A percentile compares a stretch with the other conserved stretches of the same genome.
phyloP scores from a whole-genome alignment of 2,888 invertebrate species.

The Agrenia bidenticulata region DNA sequence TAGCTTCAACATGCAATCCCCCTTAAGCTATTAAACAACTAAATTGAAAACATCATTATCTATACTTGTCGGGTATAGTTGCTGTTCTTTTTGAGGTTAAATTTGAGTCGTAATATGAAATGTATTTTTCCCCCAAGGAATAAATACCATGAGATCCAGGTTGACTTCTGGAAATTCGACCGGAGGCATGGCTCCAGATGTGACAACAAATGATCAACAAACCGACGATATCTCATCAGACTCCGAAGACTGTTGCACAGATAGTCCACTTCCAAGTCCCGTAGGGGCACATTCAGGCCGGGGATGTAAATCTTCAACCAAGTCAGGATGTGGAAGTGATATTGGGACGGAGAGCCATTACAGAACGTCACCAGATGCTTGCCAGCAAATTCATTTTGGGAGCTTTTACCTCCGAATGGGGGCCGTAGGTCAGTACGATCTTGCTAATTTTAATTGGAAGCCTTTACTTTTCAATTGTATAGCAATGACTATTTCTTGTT shows the following conservation, averaged over 20 bases:
- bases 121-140: constrained; percentile 33
- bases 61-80: too few species aligned
- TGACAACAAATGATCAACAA: constrained; percentile 37
- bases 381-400: constrained; percentile 30
- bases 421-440: constrained; percentile 67
- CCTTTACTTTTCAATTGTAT: neutral
- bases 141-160: constrained; percentile 48
- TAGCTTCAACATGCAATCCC: too few species aligned
- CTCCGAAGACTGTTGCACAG: constrained; percentile 38
- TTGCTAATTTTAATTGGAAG: neutral
- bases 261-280: constrained; percentile 41
- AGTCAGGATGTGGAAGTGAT: constrained; percentile 6
- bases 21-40: too few species aligned
- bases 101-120: constrained; percentile 1
- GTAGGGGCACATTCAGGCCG: neutral
- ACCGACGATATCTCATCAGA: constrained; percentile 23
- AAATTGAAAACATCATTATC: too few species aligned
- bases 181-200: constrained; percentile 36
- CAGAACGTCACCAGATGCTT: neutral
- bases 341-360: constrained; percentile 3
- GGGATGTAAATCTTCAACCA: neutral
- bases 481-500: constrained; percentile 37
- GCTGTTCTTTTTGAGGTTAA: too few species aligned
- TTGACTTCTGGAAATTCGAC: constrained; percentile 38
- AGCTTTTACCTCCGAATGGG: constrained; percentile 92